phyloP scores from a whole-genome alignment of 2,888 invertebrate genomes.

The Morpho deidamia region DNA sequence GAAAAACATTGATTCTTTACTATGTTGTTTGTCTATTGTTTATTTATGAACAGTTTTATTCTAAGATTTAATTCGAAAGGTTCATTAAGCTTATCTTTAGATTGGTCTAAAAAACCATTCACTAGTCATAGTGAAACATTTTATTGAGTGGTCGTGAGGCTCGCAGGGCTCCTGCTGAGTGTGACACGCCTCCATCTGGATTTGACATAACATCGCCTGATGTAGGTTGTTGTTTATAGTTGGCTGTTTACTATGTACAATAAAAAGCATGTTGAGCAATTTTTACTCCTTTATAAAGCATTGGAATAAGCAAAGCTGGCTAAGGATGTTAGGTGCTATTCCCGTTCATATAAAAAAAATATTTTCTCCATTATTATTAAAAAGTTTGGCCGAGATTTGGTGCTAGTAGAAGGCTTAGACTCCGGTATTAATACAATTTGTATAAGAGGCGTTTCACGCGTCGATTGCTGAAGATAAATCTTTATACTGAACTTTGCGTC shows the following conservation, averaged over 20 bases:
- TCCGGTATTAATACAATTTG: no score
- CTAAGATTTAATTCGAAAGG: constrained; percentile 8
- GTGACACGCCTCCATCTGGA: constrained; percentile 11
- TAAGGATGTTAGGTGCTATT: no score
- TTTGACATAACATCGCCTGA: constrained; percentile 6
- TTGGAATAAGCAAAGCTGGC: no score
- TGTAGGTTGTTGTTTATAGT: neutral
- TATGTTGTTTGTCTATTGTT: neutral
- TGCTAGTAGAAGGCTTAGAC: no score
- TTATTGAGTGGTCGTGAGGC: constrained; percentile 12
- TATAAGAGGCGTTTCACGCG: no score
- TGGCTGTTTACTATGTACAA: neutral
- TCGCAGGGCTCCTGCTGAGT: constrained; percentile 10
- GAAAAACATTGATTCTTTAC: no score
- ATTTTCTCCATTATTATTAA: no score
- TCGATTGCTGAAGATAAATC: no score
- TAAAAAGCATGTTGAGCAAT: neutral
- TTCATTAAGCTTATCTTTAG: constrained; percentile 11
- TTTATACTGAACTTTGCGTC: no score
- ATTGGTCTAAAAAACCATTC: constrained; percentile 5
- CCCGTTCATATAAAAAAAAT: no score
- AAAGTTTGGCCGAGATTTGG: no score
- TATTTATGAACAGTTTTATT: constrained; percentile 1
- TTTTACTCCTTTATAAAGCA: no score
- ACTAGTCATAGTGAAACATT: constrained; percentile 4